These are phyloP conservation scores for Hydrotaea diabolus DNA, from an alignment of 2,888 invertebrate genomes.

Conservation along the genomic window DNA sequence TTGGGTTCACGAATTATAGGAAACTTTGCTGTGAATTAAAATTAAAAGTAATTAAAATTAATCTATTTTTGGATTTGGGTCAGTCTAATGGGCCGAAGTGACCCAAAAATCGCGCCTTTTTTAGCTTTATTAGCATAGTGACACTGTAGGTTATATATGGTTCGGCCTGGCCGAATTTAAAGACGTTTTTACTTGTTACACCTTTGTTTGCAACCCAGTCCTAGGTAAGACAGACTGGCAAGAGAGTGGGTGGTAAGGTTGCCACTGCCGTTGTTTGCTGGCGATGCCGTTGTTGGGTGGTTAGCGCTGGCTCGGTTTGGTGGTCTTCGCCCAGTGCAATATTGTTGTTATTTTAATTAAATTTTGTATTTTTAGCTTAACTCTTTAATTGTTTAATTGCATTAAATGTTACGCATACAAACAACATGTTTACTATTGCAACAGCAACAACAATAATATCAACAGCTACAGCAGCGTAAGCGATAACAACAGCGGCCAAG, in stretches of 20 bases:
- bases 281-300: not conserved
- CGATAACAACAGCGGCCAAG: not conserved
- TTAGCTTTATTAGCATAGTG: too few species aligned
- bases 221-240: too few species aligned
- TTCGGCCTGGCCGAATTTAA: too few species aligned
- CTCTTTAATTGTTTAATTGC: constrained; percentile 77
- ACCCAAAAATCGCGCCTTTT: too few species aligned
- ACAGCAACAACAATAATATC: not conserved
- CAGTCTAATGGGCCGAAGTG: too few species aligned
- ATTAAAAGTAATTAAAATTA: too few species aligned
- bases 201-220: constrained; percentile 28
- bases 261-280: not conserved
- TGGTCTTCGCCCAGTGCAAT: constrained; percentile 45
- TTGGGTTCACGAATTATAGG: too few species aligned
- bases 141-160: too few species aligned
- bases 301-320: not conserved
- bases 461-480: not conserved
- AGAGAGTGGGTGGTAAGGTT: too few species aligned
- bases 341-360: constrained; percentile 61
- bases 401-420: constrained; percentile 74
- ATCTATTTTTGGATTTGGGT: too few species aligned
- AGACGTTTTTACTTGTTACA: not conserved
- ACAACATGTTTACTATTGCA: constrained; percentile 62
- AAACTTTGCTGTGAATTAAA: too few species aligned
- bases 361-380: constrained; percentile 68